These are phyloP conservation scores for Drosophila kohkoa DNA, from an alignment of 1,140 invertebrate genomes.

Conservation along the genomic window DNA sequence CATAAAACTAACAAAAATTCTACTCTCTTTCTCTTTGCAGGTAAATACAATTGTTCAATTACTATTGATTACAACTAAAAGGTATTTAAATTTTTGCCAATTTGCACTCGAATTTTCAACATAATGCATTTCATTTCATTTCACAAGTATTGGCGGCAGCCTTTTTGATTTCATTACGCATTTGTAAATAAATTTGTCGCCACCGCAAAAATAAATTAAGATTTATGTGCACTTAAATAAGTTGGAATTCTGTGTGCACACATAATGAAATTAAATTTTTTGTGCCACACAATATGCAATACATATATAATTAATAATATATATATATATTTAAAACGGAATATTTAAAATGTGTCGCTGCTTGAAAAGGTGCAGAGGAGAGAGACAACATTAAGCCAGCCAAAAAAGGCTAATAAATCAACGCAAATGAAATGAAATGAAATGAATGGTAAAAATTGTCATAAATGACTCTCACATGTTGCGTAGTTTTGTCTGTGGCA, in stretches of 20 bases:
- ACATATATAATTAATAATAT: constrained; percentile 47
- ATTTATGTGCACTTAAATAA: constrained; percentile 65
- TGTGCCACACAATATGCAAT: constrained; percentile 8
- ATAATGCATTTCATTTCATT: not conserved
- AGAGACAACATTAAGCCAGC: constrained; percentile 22
- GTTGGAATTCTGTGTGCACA: constrained; percentile 48
- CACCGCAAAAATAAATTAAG: constrained; percentile 52
- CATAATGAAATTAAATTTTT: constrained; percentile 63
- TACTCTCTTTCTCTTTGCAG: constrained; percentile 3
- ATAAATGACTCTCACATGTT: constrained; percentile 43
- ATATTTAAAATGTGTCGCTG: constrained; percentile 57
- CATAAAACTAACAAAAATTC: not conserved
- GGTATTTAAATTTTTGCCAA: not conserved
- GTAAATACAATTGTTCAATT: not conserved
- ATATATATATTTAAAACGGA: constrained; percentile 18
- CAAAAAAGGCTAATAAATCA: constrained; percentile 70
- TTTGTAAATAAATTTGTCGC: constrained; percentile 24
- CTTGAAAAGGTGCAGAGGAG: constrained; percentile 21
- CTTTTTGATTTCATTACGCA: constrained; percentile 13
- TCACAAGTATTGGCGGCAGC: not conserved
- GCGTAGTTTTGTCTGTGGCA: constrained; percentile 38
- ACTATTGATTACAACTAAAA: not conserved
- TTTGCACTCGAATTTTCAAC: not conserved
- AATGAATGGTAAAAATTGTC: constrained; percentile 14
- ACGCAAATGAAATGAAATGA: constrained; percentile 51